Evolutionary conservation across 2,888 invertebrate species (phyloP).

Genomic region (Itoplectis maculator): DNA sequence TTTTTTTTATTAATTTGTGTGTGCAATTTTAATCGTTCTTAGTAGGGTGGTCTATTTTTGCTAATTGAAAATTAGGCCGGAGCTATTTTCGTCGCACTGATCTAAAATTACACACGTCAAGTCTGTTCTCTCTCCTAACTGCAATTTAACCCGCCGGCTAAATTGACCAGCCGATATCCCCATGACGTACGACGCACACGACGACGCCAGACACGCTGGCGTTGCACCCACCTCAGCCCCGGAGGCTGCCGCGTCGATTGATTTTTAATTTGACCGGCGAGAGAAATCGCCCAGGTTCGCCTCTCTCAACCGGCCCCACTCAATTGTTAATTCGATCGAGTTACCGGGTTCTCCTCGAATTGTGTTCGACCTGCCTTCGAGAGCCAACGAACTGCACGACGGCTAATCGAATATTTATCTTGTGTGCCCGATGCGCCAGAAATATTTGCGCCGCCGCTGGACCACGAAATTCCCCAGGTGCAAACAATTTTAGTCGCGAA

Average conservation of each 20-base stretch:
- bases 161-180: conserved; percentile 32
- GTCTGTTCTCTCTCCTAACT: conserved; percentile 17
- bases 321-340: conserved; percentile 46
- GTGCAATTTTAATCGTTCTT: no score
- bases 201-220: not conserved
- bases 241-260: conserved; percentile 42
- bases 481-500: no score
- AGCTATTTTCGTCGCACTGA: not conserved
- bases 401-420: not conserved
- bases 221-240: not conserved
- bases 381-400: conserved; percentile 19
- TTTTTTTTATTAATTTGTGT: no score
- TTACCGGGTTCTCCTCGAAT: conserved; percentile 25
- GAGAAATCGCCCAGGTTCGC: conserved; percentile 21
- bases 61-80: no score
- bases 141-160: conserved; percentile 30
- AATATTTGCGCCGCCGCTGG: not conserved
- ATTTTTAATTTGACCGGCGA: conserved; percentile 32
- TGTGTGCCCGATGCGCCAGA: no score
- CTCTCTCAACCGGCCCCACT: not conserved
- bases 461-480: no score
- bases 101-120: not conserved
- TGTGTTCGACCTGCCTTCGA: conserved; percentile 2
- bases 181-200: conserved; percentile 31
- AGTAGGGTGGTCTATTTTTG: no score